A percentile compares a stretch with the other conserved stretches of the same genome.
phyloP scores from a whole-genome alignment of 2,888 invertebrate genomes.

The Thymelicus sylvestris region DNA sequence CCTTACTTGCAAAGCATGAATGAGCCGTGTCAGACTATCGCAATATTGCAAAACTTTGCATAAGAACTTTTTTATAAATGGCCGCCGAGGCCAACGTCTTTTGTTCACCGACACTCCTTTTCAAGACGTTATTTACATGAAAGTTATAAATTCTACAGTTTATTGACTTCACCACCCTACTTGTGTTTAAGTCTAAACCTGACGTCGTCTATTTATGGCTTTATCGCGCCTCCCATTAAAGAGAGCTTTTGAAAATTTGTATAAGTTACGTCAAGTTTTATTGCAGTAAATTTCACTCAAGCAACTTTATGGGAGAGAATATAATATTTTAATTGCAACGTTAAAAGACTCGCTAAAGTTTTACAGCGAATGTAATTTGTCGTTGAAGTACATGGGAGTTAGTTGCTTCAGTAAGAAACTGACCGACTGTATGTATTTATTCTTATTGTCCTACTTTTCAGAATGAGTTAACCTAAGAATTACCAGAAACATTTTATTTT shows the following conservation, averaged over 20 bases:
- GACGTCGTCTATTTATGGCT: constrained; percentile 7
- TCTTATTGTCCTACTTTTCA: no score
- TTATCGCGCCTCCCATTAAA: constrained; percentile 19
- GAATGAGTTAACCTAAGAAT: no score
- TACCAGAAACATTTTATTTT: no score
- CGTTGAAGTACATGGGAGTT: neutral
- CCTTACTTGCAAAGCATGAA: constrained; percentile 25
- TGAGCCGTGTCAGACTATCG: constrained; percentile 50
- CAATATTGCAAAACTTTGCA: constrained; percentile 77
- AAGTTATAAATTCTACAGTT: constrained; percentile 62
- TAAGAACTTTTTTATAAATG: constrained; percentile 72
- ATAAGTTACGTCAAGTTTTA: constrained; percentile 5
- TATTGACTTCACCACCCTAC: constrained; percentile 45
- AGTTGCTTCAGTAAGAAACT: no score
- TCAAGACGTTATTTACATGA: constrained; percentile 51
- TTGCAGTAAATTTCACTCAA: constrained; percentile 15
- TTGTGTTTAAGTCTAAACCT: constrained; percentile 1
- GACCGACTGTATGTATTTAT: no score
- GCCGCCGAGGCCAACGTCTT: constrained; percentile 50
- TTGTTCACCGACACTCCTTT: constrained; percentile 61
- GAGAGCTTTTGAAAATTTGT: constrained; percentile 13
- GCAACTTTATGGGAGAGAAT: neutral
- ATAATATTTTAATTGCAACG: neutral
- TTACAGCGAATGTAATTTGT: neutral
- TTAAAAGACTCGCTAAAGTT: neutral